Evolutionary conservation across 1,140 invertebrate species (phyloP), one percentile per base, ranked within the genome.

Genomic region (Drosophila saltans): DNA sequence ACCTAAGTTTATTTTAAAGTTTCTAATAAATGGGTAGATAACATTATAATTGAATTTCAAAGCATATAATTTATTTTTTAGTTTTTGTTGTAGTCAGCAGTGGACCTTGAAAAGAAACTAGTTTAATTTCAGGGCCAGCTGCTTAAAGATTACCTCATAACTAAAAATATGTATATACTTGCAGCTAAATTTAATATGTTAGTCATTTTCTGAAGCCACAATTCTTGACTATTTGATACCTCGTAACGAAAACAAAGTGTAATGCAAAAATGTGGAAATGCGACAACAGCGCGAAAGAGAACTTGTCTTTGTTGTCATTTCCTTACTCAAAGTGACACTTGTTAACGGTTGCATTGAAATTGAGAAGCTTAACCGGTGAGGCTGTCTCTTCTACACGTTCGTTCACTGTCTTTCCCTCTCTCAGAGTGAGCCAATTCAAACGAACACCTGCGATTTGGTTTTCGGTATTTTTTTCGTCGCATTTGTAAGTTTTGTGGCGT

Each of bases 311-410:
- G 75, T 88, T 78, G 80, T 78, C 77, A 80, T 83, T 88, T 88
- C 83, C 83, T 88, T 88, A 89, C 89, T 88, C 78, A 89, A 88
- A 65, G 64, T 89, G 83, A 83, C 84, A 89, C 84, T 88, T 89
- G 80, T 80, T 75, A 67, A 76, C 68, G 45, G 70, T 83, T 81
- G 83, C 84, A 89, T 83, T 88, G 83, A 83, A 89, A 88, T 66
- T 82, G 83, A 86, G 83, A 82, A 77, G 83, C 21, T 33, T n/a
- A 33, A 61, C 69, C 45, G 72, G 39, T 60, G 6, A 26, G 66
- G 40, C 36, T 16, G 16, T 16, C 21, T 21, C 66, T n/a, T 5
- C 56, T 45, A 16, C 40, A 28, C 52, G 8, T 48, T 39, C 28
- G 24, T 1, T 55, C 66, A 33, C 61, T 59, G 36, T 28, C 26